Base-by-base conservation (phyloP, 2,888 invertebrate genomes). In the Scaptomyza reducta region DNA sequence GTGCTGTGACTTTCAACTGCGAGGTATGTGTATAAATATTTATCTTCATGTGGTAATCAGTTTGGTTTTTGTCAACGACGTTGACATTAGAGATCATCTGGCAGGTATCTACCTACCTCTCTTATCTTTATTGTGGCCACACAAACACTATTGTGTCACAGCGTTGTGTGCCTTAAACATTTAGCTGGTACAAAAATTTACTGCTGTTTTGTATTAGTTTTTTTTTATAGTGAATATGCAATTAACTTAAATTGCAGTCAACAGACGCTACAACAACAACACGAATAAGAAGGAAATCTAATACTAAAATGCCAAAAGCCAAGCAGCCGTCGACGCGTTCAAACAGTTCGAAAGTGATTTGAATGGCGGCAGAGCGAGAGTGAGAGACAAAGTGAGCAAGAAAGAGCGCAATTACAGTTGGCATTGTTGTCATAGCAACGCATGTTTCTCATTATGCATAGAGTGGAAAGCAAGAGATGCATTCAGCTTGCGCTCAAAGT, bases 11-110 rank as follows among this genome's bases (percentile, higher is more conserved):
- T 51, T 60, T 41, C 29, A 57, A 61, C 47, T 38, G 60, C 46
- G 45, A 59, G 46, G 14, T 27, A 42, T 58, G 14, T 9, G 3
- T 16, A 16, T 40, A 40, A n/a, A n/a, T n/a, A 40, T 49, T 71
- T 62, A 62, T 71, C 62, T 62, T 11, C 9, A 49, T 49, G 49
- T 46, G 56, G 45, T 54, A 67, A 57, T 62, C 60, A 56, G 58
- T 51, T 71, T 51, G 55, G 56, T 55, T 47, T 71, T 58, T 60
- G 59, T 70, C 63, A 60, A 51, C 60, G 42, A 18, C 16, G 54
- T 62, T 70, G 76, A 77, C 77, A 70, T 56, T 59, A 61, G 50
- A 77, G 77, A 77, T 77, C 74, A 77, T 44, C 66, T 53, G 55
- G 29, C 47, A 40, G 40, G 16, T 40, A 40, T 40, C 40, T 60